Evolutionary conservation across 1,140 invertebrate species (phyloP), one percentile per base, ranked within the genome.

Genomic region (Zaprionus inermis): DNA sequence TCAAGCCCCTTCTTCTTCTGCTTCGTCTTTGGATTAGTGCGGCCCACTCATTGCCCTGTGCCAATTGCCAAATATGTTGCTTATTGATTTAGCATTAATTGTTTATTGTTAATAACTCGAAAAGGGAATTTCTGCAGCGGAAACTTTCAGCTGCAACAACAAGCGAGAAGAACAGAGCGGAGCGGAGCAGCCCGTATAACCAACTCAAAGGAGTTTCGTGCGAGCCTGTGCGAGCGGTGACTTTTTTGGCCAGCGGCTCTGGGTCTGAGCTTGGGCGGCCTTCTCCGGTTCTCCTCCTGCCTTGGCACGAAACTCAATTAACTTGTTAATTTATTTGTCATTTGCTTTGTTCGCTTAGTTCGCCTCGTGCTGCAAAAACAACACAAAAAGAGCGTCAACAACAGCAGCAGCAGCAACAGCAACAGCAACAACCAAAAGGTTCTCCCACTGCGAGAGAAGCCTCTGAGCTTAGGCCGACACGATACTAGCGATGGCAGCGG

Each of bases 71-170:
- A 68, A 73, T 68, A 73, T 73, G 64, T 68, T 68, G 64, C 55
- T 82, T 82, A 85, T 85, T 85, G 82, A 85, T 85, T 85, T 85
- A 88, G 76, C 82, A 79, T 82, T 85, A 88, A 85, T 85, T 85
- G 82, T 86, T 85, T 79, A 85, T 86, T 86, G 83, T 85, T 85
- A 79, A 88, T 85, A 88, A 81, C 71, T 60, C 54, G 65, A 28
- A 22, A 22, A 61, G 75, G 63, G 63, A 65, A 78, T 28, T 28
- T 28, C 24, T 28, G 24, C 24, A 28, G 24, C 24, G 24, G 3
- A 44, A 32, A 32, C 46, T 72, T 65, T 46, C 18, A 12, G 51
- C 51, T 24, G 22, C 49, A 41, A 16, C 76, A 81, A 61, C 64
- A 59, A 36, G n/a, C n/a, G n/a, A n/a, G n/a, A n/a, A n/a, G n/a